Conservation (phyloP, 2,797 vertebrate genomes). For the Platalea minor region DNA sequence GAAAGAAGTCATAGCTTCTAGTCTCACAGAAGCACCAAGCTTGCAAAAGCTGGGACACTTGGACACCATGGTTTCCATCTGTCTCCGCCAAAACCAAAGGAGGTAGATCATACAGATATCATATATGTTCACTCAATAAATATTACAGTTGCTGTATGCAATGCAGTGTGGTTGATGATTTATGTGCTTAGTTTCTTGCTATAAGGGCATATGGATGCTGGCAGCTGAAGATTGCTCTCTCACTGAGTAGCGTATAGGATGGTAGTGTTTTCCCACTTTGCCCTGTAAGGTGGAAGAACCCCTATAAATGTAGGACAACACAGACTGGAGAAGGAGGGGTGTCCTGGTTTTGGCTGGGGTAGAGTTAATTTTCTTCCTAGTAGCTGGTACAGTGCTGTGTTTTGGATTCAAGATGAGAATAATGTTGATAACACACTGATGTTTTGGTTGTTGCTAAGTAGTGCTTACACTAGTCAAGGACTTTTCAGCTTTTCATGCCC, state of each 20-base stretch:
- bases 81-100: background rate
- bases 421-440: too few relatives aligned
- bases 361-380: too few relatives aligned
- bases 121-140: background rate
- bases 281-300: background rate
- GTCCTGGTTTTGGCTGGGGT: too few relatives aligned
- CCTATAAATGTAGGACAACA: background rate
- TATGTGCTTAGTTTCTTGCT: background rate
- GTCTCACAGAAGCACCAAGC: background rate
- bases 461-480: too few relatives aligned
- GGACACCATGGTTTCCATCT: background rate
- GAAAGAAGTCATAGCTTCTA: background rate
- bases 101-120: background rate
- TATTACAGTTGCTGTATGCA: background rate
- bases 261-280: background rate
- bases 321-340: rapidly evolving
- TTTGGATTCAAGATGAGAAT: too few relatives aligned
- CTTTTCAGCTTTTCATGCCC: too few relatives aligned
- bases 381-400: too few relatives aligned
- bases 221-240: background rate
- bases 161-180: background rate
- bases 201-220: background rate
- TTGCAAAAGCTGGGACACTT: background rate
- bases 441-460: too few relatives aligned
- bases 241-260: too few relatives aligned